phyloP scores from a whole-genome alignment of 2,113 vertebrate genomes.

The Arvicanthis niloticus region DNA sequence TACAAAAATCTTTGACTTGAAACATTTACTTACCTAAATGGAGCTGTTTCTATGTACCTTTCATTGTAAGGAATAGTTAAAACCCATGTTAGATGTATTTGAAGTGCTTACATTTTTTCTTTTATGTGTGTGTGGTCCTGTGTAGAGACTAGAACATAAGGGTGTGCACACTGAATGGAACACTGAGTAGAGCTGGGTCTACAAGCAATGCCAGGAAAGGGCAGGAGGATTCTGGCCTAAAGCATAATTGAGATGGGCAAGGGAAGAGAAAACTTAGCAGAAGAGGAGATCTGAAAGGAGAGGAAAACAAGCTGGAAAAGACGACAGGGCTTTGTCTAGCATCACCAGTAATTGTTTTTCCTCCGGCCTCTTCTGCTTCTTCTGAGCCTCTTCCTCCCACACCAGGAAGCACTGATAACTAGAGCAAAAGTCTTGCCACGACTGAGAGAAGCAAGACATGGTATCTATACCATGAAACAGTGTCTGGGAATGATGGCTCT shows the following conservation, averaged over 20 bases:
- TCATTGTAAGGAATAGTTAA: not conserved
- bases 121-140: not conserved
- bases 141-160: not conserved
- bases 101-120: not conserved
- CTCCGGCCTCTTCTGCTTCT: conserved; percentile 10
- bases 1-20: conserved; percentile 43
- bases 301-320: conserved; percentile 48
- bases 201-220: not conserved
- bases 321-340: not conserved
- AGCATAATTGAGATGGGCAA: not conserved
- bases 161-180: not conserved
- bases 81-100: conserved; percentile 32
- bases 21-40: not conserved
- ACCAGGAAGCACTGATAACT: conserved; percentile 34
- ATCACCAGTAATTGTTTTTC: conserved; percentile 41
- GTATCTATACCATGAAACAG: not conserved
- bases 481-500: conserved; percentile 42
- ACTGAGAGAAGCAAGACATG: conserved; percentile 33
- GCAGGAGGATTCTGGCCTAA: not conserved
- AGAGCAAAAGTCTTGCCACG: not conserved
- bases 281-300: not conserved
- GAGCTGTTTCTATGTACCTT: conserved; percentile 29
- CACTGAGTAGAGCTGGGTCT: not conserved
- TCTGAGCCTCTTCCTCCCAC: conserved; percentile 54
- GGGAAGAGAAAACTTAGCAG: not conserved